phyloP scores from a whole-genome alignment of 2,888 invertebrate species.

The Drosophila longiperda region DNA sequence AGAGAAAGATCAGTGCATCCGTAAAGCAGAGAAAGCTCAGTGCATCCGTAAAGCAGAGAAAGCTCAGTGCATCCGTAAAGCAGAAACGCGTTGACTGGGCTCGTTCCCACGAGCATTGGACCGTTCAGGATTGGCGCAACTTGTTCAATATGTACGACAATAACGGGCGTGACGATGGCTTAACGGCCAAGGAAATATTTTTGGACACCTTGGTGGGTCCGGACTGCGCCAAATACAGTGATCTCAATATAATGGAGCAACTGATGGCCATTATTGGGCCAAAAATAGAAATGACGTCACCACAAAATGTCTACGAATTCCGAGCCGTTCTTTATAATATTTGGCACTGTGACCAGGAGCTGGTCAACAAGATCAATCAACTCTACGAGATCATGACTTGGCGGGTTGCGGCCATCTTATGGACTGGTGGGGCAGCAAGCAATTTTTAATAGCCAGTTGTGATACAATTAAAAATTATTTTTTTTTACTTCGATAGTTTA shows the following conservation, averaged over 20 bases:
- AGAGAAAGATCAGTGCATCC: too few relatives aligned
- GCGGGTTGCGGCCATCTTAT: slow-evolving; percentile 54
- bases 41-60: too few relatives aligned
- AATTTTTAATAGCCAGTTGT: slow-evolving; percentile 19
- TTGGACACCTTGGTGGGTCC: slow-evolving; percentile 65
- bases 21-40: not conserved
- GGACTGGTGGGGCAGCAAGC: slow-evolving; percentile 47
- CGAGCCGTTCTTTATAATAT: slow-evolving; percentile 57
- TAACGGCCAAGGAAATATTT: slow-evolving; percentile 60
- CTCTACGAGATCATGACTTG: slow-evolving; percentile 65
- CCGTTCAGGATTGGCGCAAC: slow-evolving; percentile 63
- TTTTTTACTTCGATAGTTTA: not conserved
- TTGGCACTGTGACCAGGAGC: slow-evolving; percentile 66
- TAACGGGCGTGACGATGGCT: slow-evolving; percentile 24
- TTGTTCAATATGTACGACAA: slow-evolving; percentile 73
- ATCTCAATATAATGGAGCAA: slow-evolving; percentile 63
- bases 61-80: slow-evolving; percentile 22
- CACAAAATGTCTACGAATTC: slow-evolving; percentile 60
- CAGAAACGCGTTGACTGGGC: slow-evolving; percentile 58
- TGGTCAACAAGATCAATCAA: slow-evolving; percentile 58
- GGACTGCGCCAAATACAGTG: slow-evolving; percentile 42
- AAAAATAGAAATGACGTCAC: slow-evolving; percentile 44
- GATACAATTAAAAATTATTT: too few relatives aligned
- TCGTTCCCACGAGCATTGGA: slow-evolving; percentile 59
- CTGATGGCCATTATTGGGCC: slow-evolving; percentile 66